phyloP scores from a whole-genome alignment of 1,140 invertebrate genomes.

The Agrypnia vestita region DNA sequence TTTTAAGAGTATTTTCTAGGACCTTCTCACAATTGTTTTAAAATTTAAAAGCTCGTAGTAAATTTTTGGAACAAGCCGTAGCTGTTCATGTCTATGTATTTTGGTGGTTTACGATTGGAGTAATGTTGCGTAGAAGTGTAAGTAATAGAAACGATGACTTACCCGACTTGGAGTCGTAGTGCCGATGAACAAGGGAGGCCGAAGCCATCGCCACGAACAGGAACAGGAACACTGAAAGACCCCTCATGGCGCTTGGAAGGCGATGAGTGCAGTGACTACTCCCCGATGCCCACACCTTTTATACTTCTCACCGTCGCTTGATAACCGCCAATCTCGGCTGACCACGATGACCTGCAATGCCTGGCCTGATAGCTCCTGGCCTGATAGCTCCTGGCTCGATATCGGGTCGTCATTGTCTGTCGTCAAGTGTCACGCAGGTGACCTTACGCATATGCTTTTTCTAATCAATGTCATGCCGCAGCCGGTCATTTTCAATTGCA shows the following conservation, averaged over 20 bases:
- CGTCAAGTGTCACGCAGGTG: not conserved
- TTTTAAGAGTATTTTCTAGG: too few relatives aligned
- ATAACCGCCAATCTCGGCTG: not conserved
- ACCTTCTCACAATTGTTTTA: too few relatives aligned
- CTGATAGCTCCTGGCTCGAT: not conserved
- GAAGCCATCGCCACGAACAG: slow-evolving; percentile 54
- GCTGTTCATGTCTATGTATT: too few relatives aligned
- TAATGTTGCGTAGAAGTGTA: not conserved
- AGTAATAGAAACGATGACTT: slow-evolving; percentile 2
- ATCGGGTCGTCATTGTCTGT: not conserved
- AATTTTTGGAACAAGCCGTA: too few relatives aligned
- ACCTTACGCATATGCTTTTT: not conserved
- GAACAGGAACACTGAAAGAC: slow-evolving; percentile 56
- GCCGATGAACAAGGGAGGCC: slow-evolving; percentile 40
- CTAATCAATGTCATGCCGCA: not conserved
- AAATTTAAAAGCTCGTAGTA: too few relatives aligned
- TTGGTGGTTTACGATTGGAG: too few relatives aligned
- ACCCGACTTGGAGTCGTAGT: slow-evolving; percentile 46
- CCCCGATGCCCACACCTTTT: not conserved
- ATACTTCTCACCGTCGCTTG: not conserved
- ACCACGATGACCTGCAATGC: slow-evolving; percentile 15
- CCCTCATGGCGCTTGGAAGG: slow-evolving; percentile 52
- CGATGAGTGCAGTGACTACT: slow-evolving; percentile 42
- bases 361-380: not conserved
- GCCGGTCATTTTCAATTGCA: not conserved